Percentiles rank a stretch among this genome's conserved stretches.
Evolutionary conservation across 2,888 invertebrate genomes (phyloP).

Genomic region (Plagiodera versicolora): DNA sequence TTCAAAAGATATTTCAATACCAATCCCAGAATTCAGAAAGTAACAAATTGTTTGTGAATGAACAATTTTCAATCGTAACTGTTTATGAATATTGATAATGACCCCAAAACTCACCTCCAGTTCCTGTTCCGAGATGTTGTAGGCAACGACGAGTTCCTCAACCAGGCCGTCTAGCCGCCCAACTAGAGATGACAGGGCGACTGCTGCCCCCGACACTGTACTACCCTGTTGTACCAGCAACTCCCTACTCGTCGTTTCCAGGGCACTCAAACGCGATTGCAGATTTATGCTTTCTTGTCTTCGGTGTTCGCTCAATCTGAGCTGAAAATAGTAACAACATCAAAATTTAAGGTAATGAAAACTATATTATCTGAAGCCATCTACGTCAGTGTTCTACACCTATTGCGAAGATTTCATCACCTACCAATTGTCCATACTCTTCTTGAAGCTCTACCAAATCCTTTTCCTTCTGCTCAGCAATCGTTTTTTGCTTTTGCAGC

Average conservation of each 20-base stretch:
- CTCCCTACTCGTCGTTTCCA: slow-evolving; percentile 67
- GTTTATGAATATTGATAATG: too few species aligned
- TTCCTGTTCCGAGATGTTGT: slow-evolving; percentile 74
- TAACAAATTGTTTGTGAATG: too few species aligned
- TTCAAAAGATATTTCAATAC: too few species aligned
- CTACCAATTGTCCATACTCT: slow-evolving; percentile 73
- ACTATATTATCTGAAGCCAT: too few species aligned
- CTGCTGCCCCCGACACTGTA: slow-evolving; percentile 69
- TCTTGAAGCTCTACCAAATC: slow-evolving; percentile 68
- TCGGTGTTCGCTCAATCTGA: slow-evolving; percentile 76
- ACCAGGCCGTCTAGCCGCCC: slow-evolving; percentile 71
- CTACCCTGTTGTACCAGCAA: slow-evolving; percentile 69
- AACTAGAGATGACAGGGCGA: slow-evolving; percentile 69
- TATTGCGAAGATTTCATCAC: slow-evolving; percentile 7
- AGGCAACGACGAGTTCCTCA: slow-evolving; percentile 71
- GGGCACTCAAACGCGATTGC: slow-evolving; percentile 64
- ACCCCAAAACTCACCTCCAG: slow-evolving; percentile 61
- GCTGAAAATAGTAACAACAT: slow-evolving; percentile 20
- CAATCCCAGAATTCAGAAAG: too few species aligned
- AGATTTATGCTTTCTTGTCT: slow-evolving; percentile 70
- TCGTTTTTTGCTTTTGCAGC: slow-evolving; percentile 49
- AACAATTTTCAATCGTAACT: too few species aligned
- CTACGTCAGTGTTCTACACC: neutral
- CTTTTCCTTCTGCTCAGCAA: slow-evolving; percentile 57
- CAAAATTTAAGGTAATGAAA: too few species aligned